Base-by-base conservation (phyloP, 2,888 invertebrate genomes). In the Eilema sororculum region DNA sequence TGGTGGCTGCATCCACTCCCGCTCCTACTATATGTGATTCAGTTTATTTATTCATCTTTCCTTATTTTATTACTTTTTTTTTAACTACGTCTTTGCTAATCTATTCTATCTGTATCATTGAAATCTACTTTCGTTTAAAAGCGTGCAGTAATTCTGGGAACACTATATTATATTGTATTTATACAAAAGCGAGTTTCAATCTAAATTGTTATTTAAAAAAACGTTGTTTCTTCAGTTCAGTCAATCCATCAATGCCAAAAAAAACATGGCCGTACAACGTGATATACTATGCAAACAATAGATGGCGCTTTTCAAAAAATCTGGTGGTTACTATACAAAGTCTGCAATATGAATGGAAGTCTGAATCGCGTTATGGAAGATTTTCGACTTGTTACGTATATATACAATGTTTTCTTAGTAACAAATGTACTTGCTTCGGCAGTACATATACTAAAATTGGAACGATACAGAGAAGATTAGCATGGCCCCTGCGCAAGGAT, bases 401-500 rank as follows among this genome's bases (percentile, higher is more conserved):
- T 59, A 46, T 46, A 59, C 41, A 33, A 28, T 0, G 59, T 2
- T 22, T 69, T 59, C 12, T 1, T 12, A 25, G 0, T 12, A 0
- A 5, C 6, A 30, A 24, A 2, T 60, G 28, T 67, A 60, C 64
- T 33, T 57, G 61, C 46, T 62, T 60, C 60, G 60, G 60, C 60
- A 60, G 60, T 60, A 60, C 60, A 60, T 60, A 60, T 30, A 60
- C 20, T 60, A 60, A 60, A 60, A 60, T 60, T 60, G 60, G 60
- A 60, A 60, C 60, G 60, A 60, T 60, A 68, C 56, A 69, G 65
- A 52, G 63, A 67, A 59, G 64, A 67, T 67, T 65, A 68, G 64
- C 65, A 64, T 71, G 61, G 65, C 69, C 69, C 69, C 69, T 69
- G 69, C 62, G 59, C 66, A 66, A 59, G 66, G 66, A 66, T 66